Percentiles rank a stretch among this genome's conserved stretches.
These are phyloP conservation scores for Eupithecia subfuscata DNA, from an alignment of 2,888 invertebrate genomes.

Conservation along the genomic window DNA sequence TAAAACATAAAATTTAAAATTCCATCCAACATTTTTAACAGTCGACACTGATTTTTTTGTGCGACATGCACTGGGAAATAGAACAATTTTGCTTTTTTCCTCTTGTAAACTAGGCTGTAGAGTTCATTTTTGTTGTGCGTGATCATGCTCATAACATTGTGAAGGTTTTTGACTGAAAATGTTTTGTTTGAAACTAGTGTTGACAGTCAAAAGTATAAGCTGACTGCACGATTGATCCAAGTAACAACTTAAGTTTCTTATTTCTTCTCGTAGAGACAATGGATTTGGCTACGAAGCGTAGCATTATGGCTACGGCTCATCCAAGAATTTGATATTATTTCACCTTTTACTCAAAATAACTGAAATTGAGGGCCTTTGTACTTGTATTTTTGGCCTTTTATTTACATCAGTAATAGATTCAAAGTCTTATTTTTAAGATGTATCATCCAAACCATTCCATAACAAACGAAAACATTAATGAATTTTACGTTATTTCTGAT, in stretches of 20 bases:
- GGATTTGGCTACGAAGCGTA: slow-evolving; percentile 14
- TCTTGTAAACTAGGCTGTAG: slow-evolving; percentile 31
- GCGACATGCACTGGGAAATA: slow-evolving; percentile 78
- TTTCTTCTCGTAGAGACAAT: neutral
- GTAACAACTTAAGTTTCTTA: slow-evolving; percentile 23
- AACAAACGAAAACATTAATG: neutral
- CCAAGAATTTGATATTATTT: neutral
- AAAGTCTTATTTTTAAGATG: neutral
- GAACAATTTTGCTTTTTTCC: slow-evolving; percentile 42
- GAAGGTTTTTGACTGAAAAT: slow-evolving; percentile 62
- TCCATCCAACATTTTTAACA: slow-evolving; percentile 65
- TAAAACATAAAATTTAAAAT: slow-evolving; percentile 59
- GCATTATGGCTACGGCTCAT: neutral
- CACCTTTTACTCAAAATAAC: neutral
- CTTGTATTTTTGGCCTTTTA: neutral
- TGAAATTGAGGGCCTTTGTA: neutral
- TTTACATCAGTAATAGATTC: neutral
- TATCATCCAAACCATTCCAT: neutral
- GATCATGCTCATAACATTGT: slow-evolving; percentile 68
- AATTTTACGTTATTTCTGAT: neutral
- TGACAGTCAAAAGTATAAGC: slow-evolving; percentile 52
- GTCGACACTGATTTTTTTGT: slow-evolving; percentile 74
- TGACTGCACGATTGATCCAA: slow-evolving; percentile 3
- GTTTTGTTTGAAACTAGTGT: slow-evolving; percentile 32
- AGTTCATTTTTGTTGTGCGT: slow-evolving; percentile 46